Evolutionary conservation across 1,140 invertebrate species (phyloP).

Genomic region (Drosophila varians): DNA sequence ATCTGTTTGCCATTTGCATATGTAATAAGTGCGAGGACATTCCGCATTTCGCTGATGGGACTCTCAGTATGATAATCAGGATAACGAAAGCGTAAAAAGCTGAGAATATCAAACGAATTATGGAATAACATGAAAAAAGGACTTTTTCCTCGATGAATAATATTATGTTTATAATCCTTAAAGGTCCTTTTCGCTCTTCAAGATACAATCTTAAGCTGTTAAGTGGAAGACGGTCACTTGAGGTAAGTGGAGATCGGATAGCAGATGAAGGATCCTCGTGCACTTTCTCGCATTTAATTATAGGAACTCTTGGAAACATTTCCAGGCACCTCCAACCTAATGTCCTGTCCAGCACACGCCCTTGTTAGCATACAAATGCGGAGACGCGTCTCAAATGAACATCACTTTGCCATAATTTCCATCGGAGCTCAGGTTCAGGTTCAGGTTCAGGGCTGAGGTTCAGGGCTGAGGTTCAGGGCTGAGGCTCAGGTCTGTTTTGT

Average conservation of each 20-base stretch:
- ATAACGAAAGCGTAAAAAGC: constrained; percentile 13
- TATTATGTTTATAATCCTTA: too few species aligned
- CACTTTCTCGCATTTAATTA: constrained; percentile 43
- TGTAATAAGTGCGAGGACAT: constrained; percentile 65
- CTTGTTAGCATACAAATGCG: constrained; percentile 65
- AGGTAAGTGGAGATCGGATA: constrained; percentile 45
- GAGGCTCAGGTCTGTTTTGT: too few species aligned
- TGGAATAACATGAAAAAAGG: not conserved
- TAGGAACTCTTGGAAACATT: constrained; percentile 19
- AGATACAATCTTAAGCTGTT: constrained; percentile 25
- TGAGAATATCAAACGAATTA: constrained; percentile 48
- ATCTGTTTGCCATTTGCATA: constrained; percentile 77
- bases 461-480: constrained; percentile 24
- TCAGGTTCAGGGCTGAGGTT: not conserved
- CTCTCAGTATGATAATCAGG: constrained; percentile 66
- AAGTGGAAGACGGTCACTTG: constrained; percentile 18
- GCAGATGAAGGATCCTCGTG: constrained; percentile 19
- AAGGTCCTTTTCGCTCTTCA: constrained; percentile 6
- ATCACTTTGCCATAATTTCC: constrained; percentile 52
- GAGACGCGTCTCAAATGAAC: constrained; percentile 46
- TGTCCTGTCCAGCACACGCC: constrained; percentile 42
- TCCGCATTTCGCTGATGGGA: constrained; percentile 32
- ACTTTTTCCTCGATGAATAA: too few species aligned
- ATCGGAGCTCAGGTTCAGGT: constrained; percentile 29
- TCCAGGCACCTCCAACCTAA: constrained; percentile 46